phyloP scores from a whole-genome alignment of 2,113 vertebrate species.

The cattle (Bos taurus) region ARS-UCD2.0 NC_037352.1:32593001-32593500 shows the following conservation, averaged over 20 bases:
- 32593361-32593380: neutral
- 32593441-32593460: neutral
- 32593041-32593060: neutral
- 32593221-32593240: neutral
- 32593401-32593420: neutral
- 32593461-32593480: neutral
- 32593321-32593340: neutral
- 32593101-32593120: neutral
- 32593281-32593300: neutral
- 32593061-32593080: neutral
- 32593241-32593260: neutral
- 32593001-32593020: neutral
- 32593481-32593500: neutral
- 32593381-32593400: neutral
- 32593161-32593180: neutral
- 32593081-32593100: neutral
- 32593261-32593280: neutral
- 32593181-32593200: neutral
- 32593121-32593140: neutral
- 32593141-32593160: neutral
- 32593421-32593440: neutral
- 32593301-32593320: neutral
- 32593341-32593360: neutral
- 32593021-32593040: neutral
- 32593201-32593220: neutral